Evolutionary conservation across 2,888 invertebrate genomes (phyloP), one percentile per base, ranked within the genome.

Genomic region (Clostera curtula): DNA sequence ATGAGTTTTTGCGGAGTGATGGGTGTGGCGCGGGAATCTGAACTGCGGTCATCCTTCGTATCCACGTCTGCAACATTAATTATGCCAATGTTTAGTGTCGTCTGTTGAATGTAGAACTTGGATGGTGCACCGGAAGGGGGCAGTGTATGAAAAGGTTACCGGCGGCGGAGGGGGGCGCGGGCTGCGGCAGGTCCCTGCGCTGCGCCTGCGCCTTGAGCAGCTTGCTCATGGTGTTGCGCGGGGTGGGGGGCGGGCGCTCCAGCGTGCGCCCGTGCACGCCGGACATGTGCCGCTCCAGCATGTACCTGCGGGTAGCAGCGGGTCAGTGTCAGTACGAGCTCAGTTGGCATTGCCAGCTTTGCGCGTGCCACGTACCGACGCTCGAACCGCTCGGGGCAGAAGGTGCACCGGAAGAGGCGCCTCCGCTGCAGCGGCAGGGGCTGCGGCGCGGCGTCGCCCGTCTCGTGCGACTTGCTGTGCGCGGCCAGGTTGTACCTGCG

Each of bases 181-280:
- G 26, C 22, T 23, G 11, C 43, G 29, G 8, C 12, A 7, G 24
- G 18, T 38, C 38, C 34, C 31, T 26, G 28, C 53, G 58, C 57
- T 66, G 64, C 43, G 79, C 72, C 65, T 79, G 77, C 51, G 68
- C 68, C 58, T 84, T 83, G 26, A 84, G 74, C 62, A 83, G 64
- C 60, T 83, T 83, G 70, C 74, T 77, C 84, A 84, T 84, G 43
- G 84, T 84, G 64, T 82, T 84, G 36, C 82, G 66, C 38, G 82
- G 80, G 34, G 77, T 74, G 47, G 80, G 73, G 42, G 77, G 79
- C 37, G 75, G 72, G 4, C 77, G 69, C 63, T 84, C 84, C 38
- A 79, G 67, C 41, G 79, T 63, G 46, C 77, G 71, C 1, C 77
- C 75, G 68, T 82, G 83, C 38, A 50, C 66, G 16, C 40, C 52